Evolutionary conservation across 2,888 invertebrate genomes (phyloP), one percentile per base, ranked within the genome.

Genomic region (Ernsta delagoae): DNA sequence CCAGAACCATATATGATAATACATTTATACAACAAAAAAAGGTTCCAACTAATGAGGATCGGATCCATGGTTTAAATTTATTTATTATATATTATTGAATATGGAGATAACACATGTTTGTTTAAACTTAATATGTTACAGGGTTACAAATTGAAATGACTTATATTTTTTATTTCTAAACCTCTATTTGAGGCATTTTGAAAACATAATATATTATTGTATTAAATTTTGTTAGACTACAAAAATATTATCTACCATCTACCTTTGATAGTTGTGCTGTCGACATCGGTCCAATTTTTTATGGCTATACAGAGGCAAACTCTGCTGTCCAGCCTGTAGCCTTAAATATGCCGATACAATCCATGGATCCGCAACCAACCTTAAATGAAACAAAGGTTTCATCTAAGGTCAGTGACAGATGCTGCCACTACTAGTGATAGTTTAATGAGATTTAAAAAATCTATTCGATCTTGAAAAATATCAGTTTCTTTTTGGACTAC

Each of bases 371-470:
- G 59, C 65, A n/a, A 65, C 65, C 59, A 65, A 48, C 65, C 65
- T 65, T 59, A 65, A 65, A 65, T 65, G 65, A 65, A 65, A 65
- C 65, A 65, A 50, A 39, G 56, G 65, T 59, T 65, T 65, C 65
- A 65, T 65, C 65, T 59, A 59, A 65, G 65, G 65, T 59, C 50
- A 65, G 65, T 57, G 36, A 57, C 36, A 57, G n/a, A 57, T 7
- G 56, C 36, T 57, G 7, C 56, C 53, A 31, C 53, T 11, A 54
- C 53, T 24, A 9, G 4, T 31, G 53, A 54, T 54, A 1, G 24
- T 31, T 24, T 8, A 16, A 50, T 24, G 16, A 50, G 16, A 50
- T 16, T 50, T 50, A 24, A 50, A 50, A 50, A 24, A 50, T 50
- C 8, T 50, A 16, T 3, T 50, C 8, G 3, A 50, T 50, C n/a